Evolutionary conservation across 2,888 invertebrate species (phyloP).

Genomic region (Buathra laborator): DNA sequence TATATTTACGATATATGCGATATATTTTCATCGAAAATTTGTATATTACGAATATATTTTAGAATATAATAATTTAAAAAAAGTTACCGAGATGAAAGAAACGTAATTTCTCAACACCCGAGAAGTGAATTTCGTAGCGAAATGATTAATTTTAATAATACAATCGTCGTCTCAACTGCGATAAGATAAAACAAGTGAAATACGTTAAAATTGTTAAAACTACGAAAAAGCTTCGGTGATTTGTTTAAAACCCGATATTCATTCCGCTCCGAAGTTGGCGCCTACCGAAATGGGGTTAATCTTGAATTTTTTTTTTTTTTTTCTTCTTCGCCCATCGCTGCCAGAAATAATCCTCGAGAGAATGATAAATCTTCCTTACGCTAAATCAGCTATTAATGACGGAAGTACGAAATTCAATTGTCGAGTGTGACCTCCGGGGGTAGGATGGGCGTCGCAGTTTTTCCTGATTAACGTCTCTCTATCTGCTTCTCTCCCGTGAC

Average conservation of each 20-base stretch:
- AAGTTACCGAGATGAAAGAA: background rate
- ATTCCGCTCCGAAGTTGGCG: background rate
- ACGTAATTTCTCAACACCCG: background rate
- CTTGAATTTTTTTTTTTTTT: background rate
- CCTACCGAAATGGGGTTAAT: background rate
- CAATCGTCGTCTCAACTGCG: background rate
- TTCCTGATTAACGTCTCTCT: slow-evolving; percentile 55
- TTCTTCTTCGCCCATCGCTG: background rate
- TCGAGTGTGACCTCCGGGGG: slow-evolving; percentile 30
- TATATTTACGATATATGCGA: too few relatives aligned
- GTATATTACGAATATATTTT: too few relatives aligned
- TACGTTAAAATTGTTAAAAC: too few relatives aligned
- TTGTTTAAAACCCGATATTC: background rate
- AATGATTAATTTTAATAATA: background rate
- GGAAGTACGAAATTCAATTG: slow-evolving; percentile 59
- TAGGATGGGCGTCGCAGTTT: slow-evolving; percentile 55
- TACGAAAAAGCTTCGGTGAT: too few relatives aligned
- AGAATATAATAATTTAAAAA: background rate
- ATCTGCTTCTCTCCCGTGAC: slow-evolving; percentile 29
- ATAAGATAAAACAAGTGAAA: background rate
- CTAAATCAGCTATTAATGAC: slow-evolving; percentile 50
- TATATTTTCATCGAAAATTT: too few relatives aligned
- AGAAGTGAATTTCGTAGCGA: background rate
- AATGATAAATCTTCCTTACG: slow-evolving; percentile 16
- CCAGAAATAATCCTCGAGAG: background rate